A percentile compares a stretch with the other conserved stretches of the same genome.
phyloP scores from a whole-genome alignment of 2,888 invertebrate species.

The Boloria selene region DNA sequence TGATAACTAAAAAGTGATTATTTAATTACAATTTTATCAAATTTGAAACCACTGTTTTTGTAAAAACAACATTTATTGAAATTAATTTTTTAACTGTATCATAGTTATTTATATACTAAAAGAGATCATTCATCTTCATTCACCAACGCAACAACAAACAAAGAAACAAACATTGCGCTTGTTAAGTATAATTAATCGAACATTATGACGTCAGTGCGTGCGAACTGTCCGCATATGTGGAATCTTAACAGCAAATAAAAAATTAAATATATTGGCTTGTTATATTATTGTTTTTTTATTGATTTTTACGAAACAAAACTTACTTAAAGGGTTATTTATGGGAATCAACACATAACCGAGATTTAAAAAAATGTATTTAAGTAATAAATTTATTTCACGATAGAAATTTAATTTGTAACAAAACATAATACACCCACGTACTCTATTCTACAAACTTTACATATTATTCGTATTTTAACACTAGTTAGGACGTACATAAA shows the following conservation, averaged over 20 bases:
- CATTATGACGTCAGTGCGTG: slow-evolving; percentile 55
- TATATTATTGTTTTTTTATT: not conserved
- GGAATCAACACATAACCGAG: too few relatives aligned
- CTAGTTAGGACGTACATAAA: too few relatives aligned
- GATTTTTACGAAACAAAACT: not conserved
- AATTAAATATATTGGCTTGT: not conserved
- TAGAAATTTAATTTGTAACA: too few relatives aligned
- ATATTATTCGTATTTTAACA: too few relatives aligned
- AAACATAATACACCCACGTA: too few relatives aligned
- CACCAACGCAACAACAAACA: slow-evolving; percentile 36
- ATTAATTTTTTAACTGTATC: slow-evolving; percentile 3
- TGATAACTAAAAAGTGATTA: too few relatives aligned
- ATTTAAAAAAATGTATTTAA: too few relatives aligned
- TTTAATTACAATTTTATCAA: too few relatives aligned
- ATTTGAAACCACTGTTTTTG: too few relatives aligned
- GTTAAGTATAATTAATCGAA: slow-evolving; percentile 42
- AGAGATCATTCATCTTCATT: slow-evolving; percentile 38
- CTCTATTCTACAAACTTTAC: too few relatives aligned
- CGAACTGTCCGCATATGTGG: slow-evolving; percentile 43
- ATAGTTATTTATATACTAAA: slow-evolving; percentile 18
- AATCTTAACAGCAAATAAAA: slow-evolving; percentile 1
- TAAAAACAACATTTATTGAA: not conserved
- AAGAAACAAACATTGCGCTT: slow-evolving; percentile 39
- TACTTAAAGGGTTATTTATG: too few relatives aligned
- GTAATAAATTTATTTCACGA: too few relatives aligned